These are phyloP conservation scores for Euwallacea similis DNA, from an alignment of 1,140 invertebrate species.

Conservation along the genomic window DNA sequence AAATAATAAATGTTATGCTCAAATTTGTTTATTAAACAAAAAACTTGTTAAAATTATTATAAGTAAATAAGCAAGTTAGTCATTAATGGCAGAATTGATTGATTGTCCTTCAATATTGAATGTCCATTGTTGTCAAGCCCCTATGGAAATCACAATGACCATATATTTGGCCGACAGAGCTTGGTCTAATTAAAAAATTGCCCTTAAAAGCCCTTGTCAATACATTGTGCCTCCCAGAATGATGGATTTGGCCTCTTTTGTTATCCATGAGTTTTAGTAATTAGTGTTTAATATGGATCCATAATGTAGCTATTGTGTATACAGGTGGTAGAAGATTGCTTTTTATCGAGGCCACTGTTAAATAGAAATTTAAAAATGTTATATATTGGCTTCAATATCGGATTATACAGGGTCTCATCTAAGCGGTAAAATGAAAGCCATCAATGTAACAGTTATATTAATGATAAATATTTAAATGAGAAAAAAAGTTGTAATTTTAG, in stretches of 20 bases:
- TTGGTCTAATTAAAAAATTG: constrained; percentile 29
- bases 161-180: constrained; percentile 14
- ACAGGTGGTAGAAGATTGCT: too few species aligned
- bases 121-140: constrained; percentile 13
- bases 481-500: too few species aligned
- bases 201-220: constrained; percentile 28
- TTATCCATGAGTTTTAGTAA: background rate
- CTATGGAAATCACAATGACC: constrained; percentile 16
- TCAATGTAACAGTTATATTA: too few species aligned
- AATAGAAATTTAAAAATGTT: too few species aligned
- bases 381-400: too few species aligned
- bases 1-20: too few species aligned
- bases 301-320: too few species aligned
- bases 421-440: too few species aligned
- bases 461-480: too few species aligned
- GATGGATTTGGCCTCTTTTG: constrained; percentile 19
- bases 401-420: too few species aligned
- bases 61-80: background rate
- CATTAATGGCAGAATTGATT: constrained; percentile 15
- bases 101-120: constrained; percentile 17
- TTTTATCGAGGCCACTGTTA: too few species aligned
- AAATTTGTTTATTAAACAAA: background rate
- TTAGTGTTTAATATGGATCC: constrained; percentile 6
- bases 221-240: constrained; percentile 20
- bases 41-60: background rate